Conservation (phyloP, 2,888 invertebrate species). For the Anthoptus insignis region DNA sequence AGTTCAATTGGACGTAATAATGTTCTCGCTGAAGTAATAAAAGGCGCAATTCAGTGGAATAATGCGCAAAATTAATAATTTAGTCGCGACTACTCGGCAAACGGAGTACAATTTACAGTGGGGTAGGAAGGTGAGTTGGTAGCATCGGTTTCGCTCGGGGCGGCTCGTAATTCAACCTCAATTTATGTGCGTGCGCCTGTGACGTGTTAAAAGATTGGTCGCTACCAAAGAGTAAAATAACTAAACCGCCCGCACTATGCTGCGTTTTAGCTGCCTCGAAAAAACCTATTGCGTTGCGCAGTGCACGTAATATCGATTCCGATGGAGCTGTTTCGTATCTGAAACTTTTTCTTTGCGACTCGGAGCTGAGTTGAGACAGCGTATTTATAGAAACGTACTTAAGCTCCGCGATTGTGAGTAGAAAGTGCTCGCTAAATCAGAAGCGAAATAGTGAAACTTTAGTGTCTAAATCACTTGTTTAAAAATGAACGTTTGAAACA, state of each 20-base stretch:
- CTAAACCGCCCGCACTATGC: slow-evolving; percentile 30
- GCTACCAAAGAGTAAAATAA: slow-evolving; percentile 52
- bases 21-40: slow-evolving; percentile 45
- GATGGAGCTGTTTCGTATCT: slow-evolving; percentile 37
- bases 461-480: slow-evolving; percentile 72
- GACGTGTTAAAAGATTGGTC: slow-evolving; percentile 83
- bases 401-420: slow-evolving; percentile 48
- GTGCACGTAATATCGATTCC: slow-evolving; percentile 38
- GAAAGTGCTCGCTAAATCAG: slow-evolving; percentile 50
- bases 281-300: slow-evolving; percentile 40
- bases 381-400: slow-evolving; percentile 49
- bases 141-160: slow-evolving; percentile 66
- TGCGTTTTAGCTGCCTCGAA: slow-evolving; percentile 39
- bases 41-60: slow-evolving; percentile 58
- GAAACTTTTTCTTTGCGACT: slow-evolving; percentile 49
- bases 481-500: slow-evolving; percentile 70
- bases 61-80: slow-evolving; percentile 66
- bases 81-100: slow-evolving; percentile 58
- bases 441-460: slow-evolving; percentile 58
- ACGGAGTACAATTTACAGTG: slow-evolving; percentile 70
- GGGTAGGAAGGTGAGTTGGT: slow-evolving; percentile 66
- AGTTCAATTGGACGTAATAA: slow-evolving; percentile 45
- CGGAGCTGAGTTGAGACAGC: slow-evolving; percentile 41
- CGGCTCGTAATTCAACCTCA: slow-evolving; percentile 72
- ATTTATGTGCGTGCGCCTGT: slow-evolving; percentile 84